These are phyloP conservation scores for Danionella cerebrum DNA, from an alignment of 2,113 vertebrate species.

Conservation along the genomic window DNA sequence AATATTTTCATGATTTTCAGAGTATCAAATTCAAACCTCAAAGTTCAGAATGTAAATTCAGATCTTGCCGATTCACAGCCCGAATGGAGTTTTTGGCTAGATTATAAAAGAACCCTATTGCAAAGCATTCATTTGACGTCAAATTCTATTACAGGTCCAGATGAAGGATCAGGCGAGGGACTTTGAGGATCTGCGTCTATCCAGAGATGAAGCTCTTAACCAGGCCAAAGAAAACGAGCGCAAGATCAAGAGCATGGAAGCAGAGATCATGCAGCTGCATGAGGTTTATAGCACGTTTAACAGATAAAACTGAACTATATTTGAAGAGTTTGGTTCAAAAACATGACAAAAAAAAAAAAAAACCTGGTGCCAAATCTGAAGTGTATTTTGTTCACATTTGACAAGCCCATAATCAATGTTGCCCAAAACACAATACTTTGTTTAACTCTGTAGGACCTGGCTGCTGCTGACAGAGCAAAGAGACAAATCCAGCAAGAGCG, in stretches of 20 bases:
- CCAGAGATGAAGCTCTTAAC: constrained; percentile 81
- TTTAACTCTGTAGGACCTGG: constrained; percentile 73
- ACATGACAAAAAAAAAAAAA: no score
- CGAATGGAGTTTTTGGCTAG: no score
- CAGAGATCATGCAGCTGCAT: constrained; percentile 82
- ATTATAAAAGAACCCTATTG: no score
- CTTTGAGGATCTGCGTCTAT: constrained; percentile 79
- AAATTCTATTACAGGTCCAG: constrained; percentile 74
- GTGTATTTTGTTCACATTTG: no score
- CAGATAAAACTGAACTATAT: not conserved
- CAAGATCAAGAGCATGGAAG: constrained; percentile 89
- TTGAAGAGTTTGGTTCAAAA: not conserved
- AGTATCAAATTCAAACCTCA: no score
- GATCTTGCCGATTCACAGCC: no score
- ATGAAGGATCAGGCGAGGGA: constrained; percentile 87
- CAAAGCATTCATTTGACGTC: not conserved
- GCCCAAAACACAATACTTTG: no score
- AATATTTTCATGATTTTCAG: no score
- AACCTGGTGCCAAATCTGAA: no score
- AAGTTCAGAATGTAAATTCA: no score
- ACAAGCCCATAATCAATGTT: no score
- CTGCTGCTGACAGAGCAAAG: constrained; percentile 81
- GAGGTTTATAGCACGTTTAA: constrained; percentile 66
- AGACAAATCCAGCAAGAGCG: constrained; percentile 84
- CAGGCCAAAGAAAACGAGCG: constrained; percentile 86